Evolutionary conservation across 2,888 invertebrate species (phyloP).

Genomic region (Conops quadrifasciatus): DNA sequence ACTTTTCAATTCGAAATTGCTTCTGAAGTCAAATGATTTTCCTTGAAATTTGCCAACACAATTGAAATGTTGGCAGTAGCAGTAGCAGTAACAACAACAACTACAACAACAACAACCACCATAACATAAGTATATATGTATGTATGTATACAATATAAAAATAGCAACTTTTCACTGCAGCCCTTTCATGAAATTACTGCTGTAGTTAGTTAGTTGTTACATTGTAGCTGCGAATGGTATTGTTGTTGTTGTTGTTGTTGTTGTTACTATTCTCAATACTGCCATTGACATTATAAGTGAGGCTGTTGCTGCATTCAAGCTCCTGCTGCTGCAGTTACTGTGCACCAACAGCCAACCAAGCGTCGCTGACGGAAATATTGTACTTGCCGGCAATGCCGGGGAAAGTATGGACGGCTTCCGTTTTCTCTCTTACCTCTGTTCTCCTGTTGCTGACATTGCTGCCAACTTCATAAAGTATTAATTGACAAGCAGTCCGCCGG

Average conservation of each 20-base stretch:
- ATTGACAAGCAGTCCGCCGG: conserved; percentile 35
- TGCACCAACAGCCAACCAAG: too few species aligned
- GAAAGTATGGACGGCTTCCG: too few species aligned
- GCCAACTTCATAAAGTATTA: conserved; percentile 37
- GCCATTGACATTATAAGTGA: background rate
- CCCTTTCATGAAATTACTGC: background rate
- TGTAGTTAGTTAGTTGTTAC: background rate
- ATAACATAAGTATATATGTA: background rate
- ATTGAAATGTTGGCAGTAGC: conserved; percentile 25
- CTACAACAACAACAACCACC: background rate
- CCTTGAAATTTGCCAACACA: conserved; percentile 19
- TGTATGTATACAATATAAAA: too few species aligned
- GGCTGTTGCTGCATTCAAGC: conserved; percentile 2
- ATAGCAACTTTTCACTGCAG: background rate
- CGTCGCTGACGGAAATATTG: too few species aligned
- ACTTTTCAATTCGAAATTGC: conserved; percentile 20
- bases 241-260: conserved; percentile 19
- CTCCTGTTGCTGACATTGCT: conserved; percentile 24
- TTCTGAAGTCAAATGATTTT: conserved; percentile 20
- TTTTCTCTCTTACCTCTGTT: conserved; percentile 3
- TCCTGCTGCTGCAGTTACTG: conserved; percentile 11
- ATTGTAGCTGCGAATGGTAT: conserved; percentile 13
- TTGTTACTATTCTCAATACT: background rate
- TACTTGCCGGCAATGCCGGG: too few species aligned
- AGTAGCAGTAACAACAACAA: background rate